Conservation (phyloP, 2,888 invertebrate genomes). For the Junonia oenone region DNA sequence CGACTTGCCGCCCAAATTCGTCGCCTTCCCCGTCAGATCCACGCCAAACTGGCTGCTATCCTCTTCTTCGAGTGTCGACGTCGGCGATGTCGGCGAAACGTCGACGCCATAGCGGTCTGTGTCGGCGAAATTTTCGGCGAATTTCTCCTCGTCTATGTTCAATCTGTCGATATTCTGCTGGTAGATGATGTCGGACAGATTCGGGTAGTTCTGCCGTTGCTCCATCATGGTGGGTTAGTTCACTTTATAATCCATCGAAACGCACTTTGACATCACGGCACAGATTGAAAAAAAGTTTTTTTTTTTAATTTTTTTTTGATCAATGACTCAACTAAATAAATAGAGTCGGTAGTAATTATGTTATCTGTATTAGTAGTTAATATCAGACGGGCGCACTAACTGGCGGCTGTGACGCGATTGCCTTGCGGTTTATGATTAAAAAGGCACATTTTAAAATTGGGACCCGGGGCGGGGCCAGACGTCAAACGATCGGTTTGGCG, state of each 20-base stretch:
- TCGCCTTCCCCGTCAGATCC: constrained; percentile 65
- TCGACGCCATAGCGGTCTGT: constrained; percentile 46
- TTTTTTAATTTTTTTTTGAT: constrained; percentile 8
- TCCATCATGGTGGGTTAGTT: constrained; percentile 55
- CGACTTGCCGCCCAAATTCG: constrained; percentile 81
- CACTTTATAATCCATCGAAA: constrained; percentile 35
- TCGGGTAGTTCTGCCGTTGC: constrained; percentile 56
- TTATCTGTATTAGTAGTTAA: constrained; percentile 27
- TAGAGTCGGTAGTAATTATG: constrained; percentile 4
- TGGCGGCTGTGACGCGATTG: constrained; percentile 47
- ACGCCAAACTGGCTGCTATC: constrained; percentile 65
- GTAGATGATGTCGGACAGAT: constrained; percentile 59
- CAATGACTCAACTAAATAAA: constrained; percentile 7
- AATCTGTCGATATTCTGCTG: constrained; percentile 56
- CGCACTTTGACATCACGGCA: constrained; percentile 26
- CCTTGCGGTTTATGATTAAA: constrained; percentile 62
- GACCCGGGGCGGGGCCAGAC: constrained; percentile 57
- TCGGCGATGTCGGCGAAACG: constrained; percentile 52
- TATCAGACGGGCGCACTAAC: constrained; percentile 42
- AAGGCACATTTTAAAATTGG: constrained; percentile 60
- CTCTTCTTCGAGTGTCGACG: constrained; percentile 60
- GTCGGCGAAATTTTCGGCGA: constrained; percentile 43
- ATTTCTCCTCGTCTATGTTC: constrained; percentile 50
- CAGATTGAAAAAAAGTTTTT: constrained; percentile 9
- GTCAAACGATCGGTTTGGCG: constrained; percentile 60